Conservation (phyloP, 2,797 vertebrate species). For the Bufotes viridis region DNA sequence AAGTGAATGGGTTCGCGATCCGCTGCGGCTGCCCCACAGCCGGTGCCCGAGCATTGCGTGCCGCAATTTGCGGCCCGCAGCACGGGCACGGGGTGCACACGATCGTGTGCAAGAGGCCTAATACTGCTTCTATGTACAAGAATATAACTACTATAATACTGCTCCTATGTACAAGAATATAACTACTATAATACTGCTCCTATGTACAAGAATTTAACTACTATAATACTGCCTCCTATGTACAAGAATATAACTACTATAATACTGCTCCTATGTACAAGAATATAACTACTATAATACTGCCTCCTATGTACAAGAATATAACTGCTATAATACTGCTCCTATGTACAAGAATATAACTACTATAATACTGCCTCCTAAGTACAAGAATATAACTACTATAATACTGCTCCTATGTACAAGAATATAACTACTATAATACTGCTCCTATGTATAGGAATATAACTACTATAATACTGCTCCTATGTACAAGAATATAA, state of each 20-base stretch:
- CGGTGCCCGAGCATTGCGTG: too few species aligned
- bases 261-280: slow-evolving; percentile 9
- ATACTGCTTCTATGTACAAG: slow-evolving; percentile 3
- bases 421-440: slow-evolving; percentile 25
- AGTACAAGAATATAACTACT: slow-evolving; percentile 17
- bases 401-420: slow-evolving; percentile 21
- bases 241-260: slow-evolving; percentile 13
- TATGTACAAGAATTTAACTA: slow-evolving; percentile 12
- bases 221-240: not conserved
- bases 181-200: slow-evolving; percentile 22
- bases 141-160: slow-evolving; percentile 23
- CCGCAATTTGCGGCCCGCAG: too few species aligned
- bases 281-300: slow-evolving; percentile 28
- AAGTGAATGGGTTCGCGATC: too few species aligned
- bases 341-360: slow-evolving; percentile 21
- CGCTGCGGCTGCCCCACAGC: too few species aligned
- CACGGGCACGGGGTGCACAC: too few species aligned
- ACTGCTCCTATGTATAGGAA: slow-evolving; percentile 1
- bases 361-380: slow-evolving; percentile 11
- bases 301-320: slow-evolving; percentile 10
- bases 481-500: slow-evolving; percentile 17
- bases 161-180: slow-evolving; percentile 1
- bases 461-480: slow-evolving; percentile 19
- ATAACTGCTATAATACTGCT: slow-evolving; percentile 19
- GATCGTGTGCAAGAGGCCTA: too few species aligned